These are phyloP conservation scores for Helicorthomorpha holstii DNA, from an alignment of 1,140 invertebrate genomes.

Conservation along the genomic window DNA sequence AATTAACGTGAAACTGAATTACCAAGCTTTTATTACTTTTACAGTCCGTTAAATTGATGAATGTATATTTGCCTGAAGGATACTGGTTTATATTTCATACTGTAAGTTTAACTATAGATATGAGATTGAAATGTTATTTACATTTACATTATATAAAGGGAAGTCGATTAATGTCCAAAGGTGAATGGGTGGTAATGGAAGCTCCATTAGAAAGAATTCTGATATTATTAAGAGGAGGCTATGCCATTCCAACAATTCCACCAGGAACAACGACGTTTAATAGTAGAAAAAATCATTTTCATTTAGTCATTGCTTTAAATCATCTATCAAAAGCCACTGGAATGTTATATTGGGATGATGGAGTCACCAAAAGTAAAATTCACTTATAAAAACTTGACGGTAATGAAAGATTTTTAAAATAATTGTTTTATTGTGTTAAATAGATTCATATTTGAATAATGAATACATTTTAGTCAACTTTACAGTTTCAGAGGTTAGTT, in stretches of 20 bases:
- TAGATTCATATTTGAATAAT: neutral
- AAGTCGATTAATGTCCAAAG: neutral
- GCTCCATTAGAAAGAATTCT: neutral
- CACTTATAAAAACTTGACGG: neutral
- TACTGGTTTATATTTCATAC: constrained; percentile 14
- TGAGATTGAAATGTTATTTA: too few relatives aligned
- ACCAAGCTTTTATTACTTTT: neutral
- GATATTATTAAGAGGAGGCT: neutral
- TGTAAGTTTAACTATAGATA: constrained; percentile 11
- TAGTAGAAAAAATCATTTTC: neutral
- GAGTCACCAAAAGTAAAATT: neutral
- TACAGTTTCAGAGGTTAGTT: constrained; percentile 2
- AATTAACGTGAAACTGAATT: neutral
- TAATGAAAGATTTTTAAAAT: neutral
- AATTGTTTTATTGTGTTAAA: neutral
- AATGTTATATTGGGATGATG: constrained; percentile 6
- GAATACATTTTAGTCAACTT: constrained; percentile 1
- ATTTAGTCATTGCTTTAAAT: constrained; percentile 1
- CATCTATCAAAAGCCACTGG: neutral
- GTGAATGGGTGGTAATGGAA: neutral
- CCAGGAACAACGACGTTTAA: neutral
- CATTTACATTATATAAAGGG: constrained; percentile 1
- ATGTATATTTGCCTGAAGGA: constrained; percentile 14
- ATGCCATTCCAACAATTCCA: constrained; percentile 1
- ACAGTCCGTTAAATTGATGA: constrained; percentile 10